Percentiles rank a stretch among this genome's conserved stretches.
Conservation (phyloP, 2,113 vertebrate species). For the Paralichthys olivaceus region DNA sequence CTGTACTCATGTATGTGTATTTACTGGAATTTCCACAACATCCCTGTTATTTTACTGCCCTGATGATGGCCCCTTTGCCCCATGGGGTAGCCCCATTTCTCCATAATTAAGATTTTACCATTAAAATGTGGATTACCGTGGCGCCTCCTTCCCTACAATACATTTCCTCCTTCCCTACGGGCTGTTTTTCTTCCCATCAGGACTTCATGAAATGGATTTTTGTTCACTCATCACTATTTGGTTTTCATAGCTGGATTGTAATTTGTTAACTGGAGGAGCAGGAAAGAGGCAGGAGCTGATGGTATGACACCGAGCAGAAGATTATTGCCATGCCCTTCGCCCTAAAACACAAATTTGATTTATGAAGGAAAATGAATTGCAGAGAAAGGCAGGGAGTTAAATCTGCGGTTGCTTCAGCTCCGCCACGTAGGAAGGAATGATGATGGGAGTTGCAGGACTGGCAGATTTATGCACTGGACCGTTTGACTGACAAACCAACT, state of each 20-base stretch:
- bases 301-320: slow-evolving; percentile 19
- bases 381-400: slow-evolving; percentile 26
- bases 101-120: slow-evolving; percentile 67
- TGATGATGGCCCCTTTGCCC: slow-evolving; percentile 28
- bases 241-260: slow-evolving; percentile 47
- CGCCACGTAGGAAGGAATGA: not conserved
- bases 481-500: not conserved
- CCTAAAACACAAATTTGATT: slow-evolving; percentile 53
- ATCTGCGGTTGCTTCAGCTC: not conserved
- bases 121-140: slow-evolving; percentile 53
- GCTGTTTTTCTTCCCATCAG: slow-evolving; percentile 44
- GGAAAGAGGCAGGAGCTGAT: slow-evolving; percentile 9
- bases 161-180: slow-evolving; percentile 36
- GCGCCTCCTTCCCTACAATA: slow-evolving; percentile 52
- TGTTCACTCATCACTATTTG: slow-evolving; percentile 68
- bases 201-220: slow-evolving; percentile 57
- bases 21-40: slow-evolving; percentile 30
- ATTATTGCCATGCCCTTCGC: slow-evolving; percentile 39
- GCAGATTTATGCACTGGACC: not conserved
- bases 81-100: slow-evolving; percentile 41
- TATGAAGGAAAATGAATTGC: slow-evolving; percentile 34
- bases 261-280: slow-evolving; percentile 53
- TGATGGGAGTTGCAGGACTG: slow-evolving; percentile 21
- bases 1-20: slow-evolving; percentile 15
- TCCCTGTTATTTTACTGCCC: slow-evolving; percentile 38